Percentiles rank a stretch among this genome's conserved stretches.
Evolutionary conservation across 2,888 invertebrate species (phyloP).

Genomic region (Ommatoiulus sabulosus): DNA sequence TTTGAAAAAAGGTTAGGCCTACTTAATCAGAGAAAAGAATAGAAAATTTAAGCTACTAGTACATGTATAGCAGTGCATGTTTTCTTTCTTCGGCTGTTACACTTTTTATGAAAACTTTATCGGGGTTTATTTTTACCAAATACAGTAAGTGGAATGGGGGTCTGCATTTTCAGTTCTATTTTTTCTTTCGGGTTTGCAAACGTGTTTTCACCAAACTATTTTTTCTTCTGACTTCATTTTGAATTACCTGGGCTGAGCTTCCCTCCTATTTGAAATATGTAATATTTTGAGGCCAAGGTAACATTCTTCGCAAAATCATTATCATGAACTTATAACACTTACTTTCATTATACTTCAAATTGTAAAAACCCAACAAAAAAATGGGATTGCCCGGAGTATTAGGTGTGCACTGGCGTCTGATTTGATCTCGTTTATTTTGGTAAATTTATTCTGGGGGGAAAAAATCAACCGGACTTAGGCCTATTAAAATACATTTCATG

Average conservation of each 20-base stretch:
- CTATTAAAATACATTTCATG: not conserved
- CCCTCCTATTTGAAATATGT: conserved; percentile 17
- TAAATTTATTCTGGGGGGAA: not conserved
- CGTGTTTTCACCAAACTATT: not conserved
- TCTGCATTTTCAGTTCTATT: not conserved
- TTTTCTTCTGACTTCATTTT: conserved; percentile 1
- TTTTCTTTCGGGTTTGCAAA: not conserved
- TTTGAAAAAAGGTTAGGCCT: too few species aligned
- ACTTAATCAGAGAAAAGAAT: too few species aligned
- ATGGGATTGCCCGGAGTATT: not conserved
- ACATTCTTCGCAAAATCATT: conserved; percentile 47
- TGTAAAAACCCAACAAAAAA: not conserved
- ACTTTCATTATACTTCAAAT: not conserved
- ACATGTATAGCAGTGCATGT: too few species aligned
- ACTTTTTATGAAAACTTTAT: too few species aligned
- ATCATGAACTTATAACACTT: conserved; percentile 44
- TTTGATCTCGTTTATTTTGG: conserved; percentile 37
- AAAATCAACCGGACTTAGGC: not conserved
- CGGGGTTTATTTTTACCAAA: too few species aligned
- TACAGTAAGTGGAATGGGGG: too few species aligned
- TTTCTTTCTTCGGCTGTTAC: too few species aligned
- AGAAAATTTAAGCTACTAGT: too few species aligned
- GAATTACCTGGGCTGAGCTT: not conserved
- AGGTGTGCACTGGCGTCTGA: conserved; percentile 11
- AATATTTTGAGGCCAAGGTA: conserved; percentile 45